phyloP scores from a whole-genome alignment of 2,888 invertebrate species.

The Phyllotreta cruciferae region DNA sequence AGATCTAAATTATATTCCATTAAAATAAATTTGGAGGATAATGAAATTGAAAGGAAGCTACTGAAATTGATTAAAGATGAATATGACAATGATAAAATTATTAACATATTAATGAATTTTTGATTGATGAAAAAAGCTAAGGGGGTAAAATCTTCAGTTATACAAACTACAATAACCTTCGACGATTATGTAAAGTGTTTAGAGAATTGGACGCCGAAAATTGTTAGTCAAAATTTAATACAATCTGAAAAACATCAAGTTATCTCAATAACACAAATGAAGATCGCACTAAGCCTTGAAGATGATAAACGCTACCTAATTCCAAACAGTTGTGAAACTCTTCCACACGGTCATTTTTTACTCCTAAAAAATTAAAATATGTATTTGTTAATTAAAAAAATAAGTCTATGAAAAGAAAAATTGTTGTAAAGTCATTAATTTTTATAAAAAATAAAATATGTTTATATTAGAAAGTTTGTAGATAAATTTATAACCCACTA shows the following conservation, averaged over 20 bases:
- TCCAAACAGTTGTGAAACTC: no score
- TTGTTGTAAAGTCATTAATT: no score
- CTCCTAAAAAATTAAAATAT: no score
- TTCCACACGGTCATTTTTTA: no score
- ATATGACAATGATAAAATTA: constrained; percentile 21
- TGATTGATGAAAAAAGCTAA: constrained; percentile 37
- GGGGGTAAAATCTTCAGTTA: constrained; percentile 31
- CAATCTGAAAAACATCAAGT: neutral
- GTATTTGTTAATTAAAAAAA: no score
- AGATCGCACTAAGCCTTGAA: no score
- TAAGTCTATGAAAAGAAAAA: no score
- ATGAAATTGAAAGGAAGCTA: neutral
- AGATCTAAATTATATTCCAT: constrained; percentile 7
- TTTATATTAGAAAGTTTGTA: no score
- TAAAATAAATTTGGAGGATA: constrained; percentile 26
- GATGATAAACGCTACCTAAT: constrained; percentile 6
- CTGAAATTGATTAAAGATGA: constrained; percentile 1
- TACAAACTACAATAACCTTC: neutral
- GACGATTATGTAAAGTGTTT: neutral
- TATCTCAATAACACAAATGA: neutral
- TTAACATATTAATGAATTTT: constrained; percentile 35
- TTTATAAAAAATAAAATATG: no score
- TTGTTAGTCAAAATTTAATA: neutral
- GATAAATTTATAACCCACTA: no score
- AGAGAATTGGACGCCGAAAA: neutral